phyloP scores from a whole-genome alignment of 92 coral and sea anemone species.

The Palythoa heliodiscus region DNA sequence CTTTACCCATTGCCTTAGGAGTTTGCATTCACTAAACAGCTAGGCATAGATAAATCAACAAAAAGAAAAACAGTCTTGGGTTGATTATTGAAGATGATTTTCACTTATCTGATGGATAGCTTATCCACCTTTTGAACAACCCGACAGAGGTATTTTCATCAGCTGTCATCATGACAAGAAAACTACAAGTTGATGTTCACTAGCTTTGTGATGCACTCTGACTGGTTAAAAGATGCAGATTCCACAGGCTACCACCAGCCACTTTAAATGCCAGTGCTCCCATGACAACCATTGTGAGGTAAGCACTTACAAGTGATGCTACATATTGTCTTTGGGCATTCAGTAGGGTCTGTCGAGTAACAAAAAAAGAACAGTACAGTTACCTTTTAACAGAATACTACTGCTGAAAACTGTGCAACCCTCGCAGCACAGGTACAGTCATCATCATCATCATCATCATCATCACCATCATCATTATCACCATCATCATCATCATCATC shows the following conservation, averaged over 20 bases:
- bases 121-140: no score
- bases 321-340: constrained; percentile 69
- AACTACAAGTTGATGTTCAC: neutral
- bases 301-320: constrained; percentile 80
- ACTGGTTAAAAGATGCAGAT: constrained; percentile 53
- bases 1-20: no score
- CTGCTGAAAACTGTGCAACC: no score
- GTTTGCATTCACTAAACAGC: no score
- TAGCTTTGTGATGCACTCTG: neutral
- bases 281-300: constrained; percentile 81
- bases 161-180: neutral
- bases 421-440: no score
- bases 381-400: neutral
- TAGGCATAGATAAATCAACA: neutral
- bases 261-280: constrained; percentile 87
- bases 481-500: no score
- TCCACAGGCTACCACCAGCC: constrained; percentile 90
- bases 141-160: neutral
- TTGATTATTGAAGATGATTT: no score
- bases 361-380: neutral
- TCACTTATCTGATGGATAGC: no score
- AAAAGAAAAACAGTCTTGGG: no score
- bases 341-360: constrained; percentile 76
- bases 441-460: no score
- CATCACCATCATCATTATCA: no score